Base-by-base conservation (phyloP, 2,113 vertebrate species). In the Perca fluviatilis region DNA sequence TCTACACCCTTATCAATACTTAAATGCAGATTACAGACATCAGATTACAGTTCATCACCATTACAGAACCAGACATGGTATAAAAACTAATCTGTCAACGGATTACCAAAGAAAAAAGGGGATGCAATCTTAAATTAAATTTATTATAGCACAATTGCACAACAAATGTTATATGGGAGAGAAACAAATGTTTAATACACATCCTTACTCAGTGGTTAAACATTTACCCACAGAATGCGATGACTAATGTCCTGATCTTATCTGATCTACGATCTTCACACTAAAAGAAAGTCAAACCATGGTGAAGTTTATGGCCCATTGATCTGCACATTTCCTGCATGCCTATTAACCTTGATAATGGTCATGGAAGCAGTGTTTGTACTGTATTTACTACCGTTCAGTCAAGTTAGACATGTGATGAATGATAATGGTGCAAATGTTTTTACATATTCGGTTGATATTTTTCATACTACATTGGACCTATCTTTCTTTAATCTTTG, bases 221-320 rank as follows among this genome's bases (percentile, higher is more conserved):
- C 56, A 50, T 56, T 21, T 25, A 68, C 23, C 54, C 75, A 15
- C 61, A 74, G 36, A n/a, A 36, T 54, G 67, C 53, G 46, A 66
- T 67, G 61, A 66, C 9, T 64, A 58, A 76, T 49, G 36, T 33
- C 49, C 25, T 40, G 30, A 60, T 78, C 10, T 51, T 46, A 73
- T 72, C 60, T 76, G 49, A 47, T 46, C 23, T 43, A 21, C 33
- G 30, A 3, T 49, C 58, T 33, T 61, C 19, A 54, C 11, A 53
- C 14, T 30, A 43, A 43, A 61, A 51, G 21, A 60, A 12, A 11
- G 10, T 46, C 25, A 23, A 21, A 23, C 64, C 40, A 21, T 27
- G 27, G 12, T 53, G n/a, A 69, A 43, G n/a, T 40, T 54, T 33
- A 33, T 56, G 49, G 18, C 3, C 3, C 36, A 56, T 30, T 63